phyloP scores from a whole-genome alignment of 2,113 vertebrate species.

The Accipiter virgatus region DNA sequence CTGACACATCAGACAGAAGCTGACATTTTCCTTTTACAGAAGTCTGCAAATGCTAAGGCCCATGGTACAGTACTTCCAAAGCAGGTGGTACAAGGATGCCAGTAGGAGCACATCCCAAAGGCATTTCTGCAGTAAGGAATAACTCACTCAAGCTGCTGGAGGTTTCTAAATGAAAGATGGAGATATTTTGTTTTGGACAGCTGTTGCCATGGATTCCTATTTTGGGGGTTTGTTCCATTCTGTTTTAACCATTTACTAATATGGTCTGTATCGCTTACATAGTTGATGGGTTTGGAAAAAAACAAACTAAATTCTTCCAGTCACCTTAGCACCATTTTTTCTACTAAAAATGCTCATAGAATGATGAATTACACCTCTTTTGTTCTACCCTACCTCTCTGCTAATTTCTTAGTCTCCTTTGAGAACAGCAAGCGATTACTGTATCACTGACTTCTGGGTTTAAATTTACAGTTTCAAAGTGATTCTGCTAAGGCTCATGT shows the following conservation, averaged over 20 bases:
- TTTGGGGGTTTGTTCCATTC: neutral
- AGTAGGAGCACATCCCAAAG: constrained; percentile 18
- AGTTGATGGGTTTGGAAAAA: neutral
- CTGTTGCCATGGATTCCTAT: neutral
- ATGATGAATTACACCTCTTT: neutral
- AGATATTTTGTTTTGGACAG: constrained; percentile 1
- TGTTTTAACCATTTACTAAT: neutral
- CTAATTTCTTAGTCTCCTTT: neutral
- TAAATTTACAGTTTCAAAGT: neutral
- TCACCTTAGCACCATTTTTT: neutral
- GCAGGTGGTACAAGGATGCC: constrained; percentile 6
- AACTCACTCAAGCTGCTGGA: neutral
- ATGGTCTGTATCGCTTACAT: neutral
- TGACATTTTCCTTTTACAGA: constrained; percentile 28
- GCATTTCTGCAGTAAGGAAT: neutral
- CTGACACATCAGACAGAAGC: constrained; percentile 2
- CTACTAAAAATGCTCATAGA: neutral
- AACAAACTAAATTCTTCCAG: neutral
- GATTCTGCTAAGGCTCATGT: neutral
- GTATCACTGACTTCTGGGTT: neutral
- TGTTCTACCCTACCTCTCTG: neutral
- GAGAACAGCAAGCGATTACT: neutral
- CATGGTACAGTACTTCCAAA: neutral
- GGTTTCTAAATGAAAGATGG: neutral
- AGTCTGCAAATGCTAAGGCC: constrained; percentile 34